phyloP scores from a whole-genome alignment of 2,888 invertebrate species.

The Lepidochitona cinerea region DNA sequence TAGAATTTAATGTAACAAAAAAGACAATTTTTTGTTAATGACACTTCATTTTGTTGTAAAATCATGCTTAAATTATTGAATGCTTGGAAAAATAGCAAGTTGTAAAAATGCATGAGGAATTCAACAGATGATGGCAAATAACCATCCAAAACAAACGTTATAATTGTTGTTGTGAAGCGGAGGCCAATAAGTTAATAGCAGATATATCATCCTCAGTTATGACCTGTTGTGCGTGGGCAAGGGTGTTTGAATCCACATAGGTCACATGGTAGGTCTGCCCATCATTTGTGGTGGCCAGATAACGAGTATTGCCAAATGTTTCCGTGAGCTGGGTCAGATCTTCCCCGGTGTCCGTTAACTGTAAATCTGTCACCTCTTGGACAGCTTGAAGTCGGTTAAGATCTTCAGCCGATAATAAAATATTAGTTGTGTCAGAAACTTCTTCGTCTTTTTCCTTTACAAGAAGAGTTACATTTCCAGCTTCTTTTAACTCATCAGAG shows the following conservation, averaged over 20 bases:
- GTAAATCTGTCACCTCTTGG: background rate
- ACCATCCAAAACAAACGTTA: too few relatives aligned
- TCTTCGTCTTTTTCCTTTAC: background rate
- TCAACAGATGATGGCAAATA: too few relatives aligned
- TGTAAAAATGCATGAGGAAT: too few relatives aligned
- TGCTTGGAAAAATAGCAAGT: too few relatives aligned
- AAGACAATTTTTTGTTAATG: too few relatives aligned
- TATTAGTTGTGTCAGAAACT: background rate
- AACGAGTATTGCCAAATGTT: background rate
- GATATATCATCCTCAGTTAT: conserved; percentile 37
- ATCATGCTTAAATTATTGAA: too few relatives aligned
- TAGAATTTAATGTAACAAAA: too few relatives aligned
- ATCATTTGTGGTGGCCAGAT: background rate
- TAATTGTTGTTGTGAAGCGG: conserved; percentile 32
- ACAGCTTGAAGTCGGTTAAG: background rate
- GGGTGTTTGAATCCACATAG: background rate
- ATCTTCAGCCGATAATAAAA: background rate
- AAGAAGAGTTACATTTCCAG: background rate
- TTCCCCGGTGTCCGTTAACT: too few relatives aligned
- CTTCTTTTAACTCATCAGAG: background rate
- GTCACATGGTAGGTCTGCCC: background rate
- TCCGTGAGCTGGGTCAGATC: background rate
- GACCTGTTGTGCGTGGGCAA: conserved; percentile 32
- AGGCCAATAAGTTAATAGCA: conserved; percentile 40
- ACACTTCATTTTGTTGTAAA: too few relatives aligned